These are phyloP conservation scores for Centropus unirufus DNA, from an alignment of 2,113 vertebrate species.

Conservation along the genomic window DNA sequence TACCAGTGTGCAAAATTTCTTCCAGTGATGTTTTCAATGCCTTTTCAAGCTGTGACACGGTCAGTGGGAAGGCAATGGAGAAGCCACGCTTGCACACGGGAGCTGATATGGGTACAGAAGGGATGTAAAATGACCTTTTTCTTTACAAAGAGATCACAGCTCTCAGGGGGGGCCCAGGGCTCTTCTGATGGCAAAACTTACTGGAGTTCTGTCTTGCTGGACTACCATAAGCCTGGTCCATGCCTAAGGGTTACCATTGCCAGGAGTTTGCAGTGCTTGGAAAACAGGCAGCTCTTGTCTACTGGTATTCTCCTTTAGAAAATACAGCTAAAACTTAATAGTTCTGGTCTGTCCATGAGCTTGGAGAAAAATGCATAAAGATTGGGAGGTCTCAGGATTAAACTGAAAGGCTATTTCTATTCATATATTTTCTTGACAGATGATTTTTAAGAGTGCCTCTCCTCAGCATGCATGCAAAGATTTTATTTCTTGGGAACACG, in stretches of 20 bases:
- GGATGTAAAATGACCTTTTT: background rate
- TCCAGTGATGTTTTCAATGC: fast-evolving
- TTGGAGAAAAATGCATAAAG: background rate
- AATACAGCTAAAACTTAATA: background rate
- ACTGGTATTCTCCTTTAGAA: background rate
- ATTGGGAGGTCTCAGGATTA: background rate
- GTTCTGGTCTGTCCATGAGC: too few species aligned
- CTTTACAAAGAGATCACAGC: background rate
- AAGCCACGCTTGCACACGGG: background rate
- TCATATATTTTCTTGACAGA: background rate
- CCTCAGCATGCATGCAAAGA: background rate
- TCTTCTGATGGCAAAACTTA: background rate
- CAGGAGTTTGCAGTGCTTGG: background rate
- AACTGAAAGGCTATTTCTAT: background rate
- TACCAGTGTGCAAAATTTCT: background rate
- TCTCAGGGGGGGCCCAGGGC: background rate
- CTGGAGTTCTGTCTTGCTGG: background rate
- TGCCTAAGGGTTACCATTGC: background rate
- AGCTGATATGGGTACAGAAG: background rate
- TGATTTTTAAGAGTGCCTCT: background rate
- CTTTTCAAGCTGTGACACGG: background rate
- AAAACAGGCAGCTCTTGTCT: background rate
- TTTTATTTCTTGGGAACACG: background rate
- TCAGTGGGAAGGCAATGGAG: background rate
- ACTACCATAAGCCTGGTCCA: background rate